Percentiles rank a stretch among this genome's conserved stretches.
Evolutionary conservation across 2,113 vertebrate genomes (phyloP).

Genomic region (Okapia johnstoni): DNA sequence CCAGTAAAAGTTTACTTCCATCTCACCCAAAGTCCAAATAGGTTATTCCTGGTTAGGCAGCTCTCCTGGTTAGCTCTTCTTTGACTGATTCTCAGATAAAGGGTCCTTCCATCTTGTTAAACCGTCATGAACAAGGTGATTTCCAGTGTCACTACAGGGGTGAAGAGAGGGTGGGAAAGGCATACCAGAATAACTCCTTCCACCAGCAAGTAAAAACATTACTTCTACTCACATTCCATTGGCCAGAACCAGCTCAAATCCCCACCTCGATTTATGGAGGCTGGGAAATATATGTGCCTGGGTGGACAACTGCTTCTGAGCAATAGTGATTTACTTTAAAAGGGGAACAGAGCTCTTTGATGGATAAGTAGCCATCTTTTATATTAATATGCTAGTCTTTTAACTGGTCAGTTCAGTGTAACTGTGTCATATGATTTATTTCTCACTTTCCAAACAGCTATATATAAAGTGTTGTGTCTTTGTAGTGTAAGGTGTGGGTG

Average conservation of each 20-base stretch:
- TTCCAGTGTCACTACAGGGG: neutral
- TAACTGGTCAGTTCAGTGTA: neutral
- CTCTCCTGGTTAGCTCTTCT: neutral
- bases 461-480: constrained; percentile 25
- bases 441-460: neutral
- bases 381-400: neutral
- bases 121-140: neutral
- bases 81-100: neutral
- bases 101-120: neutral
- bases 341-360: neutral
- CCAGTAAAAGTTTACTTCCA: neutral
- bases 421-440: neutral
- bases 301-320: neutral
- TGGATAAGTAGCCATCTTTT: neutral
- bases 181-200: neutral
- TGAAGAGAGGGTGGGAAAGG: neutral
- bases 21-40: neutral
- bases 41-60: neutral
- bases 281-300: neutral
- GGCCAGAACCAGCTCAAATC: neutral
- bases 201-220: neutral
- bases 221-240: neutral
- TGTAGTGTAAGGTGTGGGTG: neutral
- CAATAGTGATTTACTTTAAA: neutral
- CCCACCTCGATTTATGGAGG: neutral